Percentiles rank a stretch among this genome's conserved stretches.
Evolutionary conservation across 2,888 invertebrate genomes (phyloP).

Genomic region (Acanthosepion esculentum): DNA sequence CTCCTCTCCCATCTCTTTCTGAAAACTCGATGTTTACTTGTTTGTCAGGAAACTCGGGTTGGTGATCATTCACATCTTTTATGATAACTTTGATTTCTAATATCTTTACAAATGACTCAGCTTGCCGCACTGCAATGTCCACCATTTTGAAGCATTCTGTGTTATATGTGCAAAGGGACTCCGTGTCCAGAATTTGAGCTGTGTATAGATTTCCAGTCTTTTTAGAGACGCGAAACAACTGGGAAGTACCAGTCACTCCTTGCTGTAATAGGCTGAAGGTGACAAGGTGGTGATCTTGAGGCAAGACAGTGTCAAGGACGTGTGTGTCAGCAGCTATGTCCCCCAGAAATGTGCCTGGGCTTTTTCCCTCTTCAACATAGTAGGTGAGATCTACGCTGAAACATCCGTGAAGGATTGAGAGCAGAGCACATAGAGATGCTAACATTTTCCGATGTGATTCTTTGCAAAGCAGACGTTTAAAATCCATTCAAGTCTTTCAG

Average conservation of each 20-base stretch:
- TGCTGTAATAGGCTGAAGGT: background rate
- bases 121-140: background rate
- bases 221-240: background rate
- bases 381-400: background rate
- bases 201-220: background rate
- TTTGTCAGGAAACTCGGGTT: background rate
- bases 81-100: constrained; percentile 33
- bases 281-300: background rate
- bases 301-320: background rate
- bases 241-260: background rate
- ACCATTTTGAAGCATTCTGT: constrained; percentile 21
- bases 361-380: background rate
- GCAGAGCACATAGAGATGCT: background rate
- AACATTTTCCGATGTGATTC: background rate
- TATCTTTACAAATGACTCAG: background rate
- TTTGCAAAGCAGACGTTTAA: background rate
- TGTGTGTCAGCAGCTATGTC: background rate
- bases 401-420: background rate
- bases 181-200: background rate
- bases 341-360: background rate
- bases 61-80: constrained; percentile 6
- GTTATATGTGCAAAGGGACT: background rate
- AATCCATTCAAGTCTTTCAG: background rate
- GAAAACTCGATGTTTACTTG: background rate
- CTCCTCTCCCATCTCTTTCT: background rate